Percentiles rank a stretch among this genome's conserved stretches.
These are phyloP conservation scores for Sander lucioperca DNA, from an alignment of 2,113 vertebrate species.

Conservation along the genomic window DNA sequence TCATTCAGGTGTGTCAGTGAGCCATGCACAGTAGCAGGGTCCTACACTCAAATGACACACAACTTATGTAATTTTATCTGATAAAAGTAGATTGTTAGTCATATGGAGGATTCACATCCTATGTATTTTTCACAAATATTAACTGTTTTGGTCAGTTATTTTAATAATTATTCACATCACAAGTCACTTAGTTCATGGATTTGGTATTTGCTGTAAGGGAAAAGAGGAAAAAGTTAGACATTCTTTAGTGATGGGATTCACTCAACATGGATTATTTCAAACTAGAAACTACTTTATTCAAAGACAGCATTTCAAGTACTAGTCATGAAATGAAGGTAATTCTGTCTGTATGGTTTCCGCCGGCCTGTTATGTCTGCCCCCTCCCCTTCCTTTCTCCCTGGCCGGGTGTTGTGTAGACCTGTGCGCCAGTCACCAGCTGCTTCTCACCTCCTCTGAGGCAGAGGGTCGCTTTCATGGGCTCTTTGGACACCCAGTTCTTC, in stretches of 20 bases:
- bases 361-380: constrained; percentile 78
- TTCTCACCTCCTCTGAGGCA: constrained; percentile 85
- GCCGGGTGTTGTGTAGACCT: constrained; percentile 82
- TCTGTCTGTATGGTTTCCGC: constrained; percentile 74
- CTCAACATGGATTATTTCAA: constrained; percentile 25
- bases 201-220: constrained; percentile 62
- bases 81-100: neutral
- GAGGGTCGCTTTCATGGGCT: constrained; percentile 84
- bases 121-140: neutral
- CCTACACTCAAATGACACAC: neutral
- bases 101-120: neutral
- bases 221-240: constrained; percentile 39
- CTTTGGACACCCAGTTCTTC: constrained; percentile 80
- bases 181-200: constrained; percentile 19
- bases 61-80: neutral
- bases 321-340: constrained; percentile 70
- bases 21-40: neutral
- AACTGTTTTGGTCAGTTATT: neutral
- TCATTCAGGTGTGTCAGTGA: neutral
- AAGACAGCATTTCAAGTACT: constrained; percentile 25
- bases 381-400: constrained; percentile 68
- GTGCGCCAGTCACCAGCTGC: constrained; percentile 84
- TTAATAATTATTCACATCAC: neutral
- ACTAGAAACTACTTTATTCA: constrained; percentile 34
- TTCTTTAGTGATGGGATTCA: constrained; percentile 16